Conservation (phyloP, 1,140 invertebrate genomes). For the Zaprionus gabonicus region DNA sequence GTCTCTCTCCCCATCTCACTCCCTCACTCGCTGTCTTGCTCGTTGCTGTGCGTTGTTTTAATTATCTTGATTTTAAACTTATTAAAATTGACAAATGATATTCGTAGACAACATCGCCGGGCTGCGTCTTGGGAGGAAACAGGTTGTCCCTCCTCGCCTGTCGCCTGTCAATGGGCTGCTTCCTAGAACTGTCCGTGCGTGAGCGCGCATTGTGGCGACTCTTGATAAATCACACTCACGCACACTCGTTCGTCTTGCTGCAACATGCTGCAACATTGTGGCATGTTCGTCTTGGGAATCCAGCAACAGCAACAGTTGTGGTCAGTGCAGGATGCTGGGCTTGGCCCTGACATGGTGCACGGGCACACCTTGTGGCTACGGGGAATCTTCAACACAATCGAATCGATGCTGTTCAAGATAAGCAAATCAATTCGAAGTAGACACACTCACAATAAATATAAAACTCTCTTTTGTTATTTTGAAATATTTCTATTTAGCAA, state of each 20-base stretch:
- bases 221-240: conserved; percentile 75
- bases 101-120: conserved; percentile 69
- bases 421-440: conserved; percentile 6
- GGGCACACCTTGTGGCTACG: conserved; percentile 24
- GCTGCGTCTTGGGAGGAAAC: conserved; percentile 60
- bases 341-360: not conserved
- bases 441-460: not conserved
- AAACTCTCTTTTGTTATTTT: no score
- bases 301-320: not conserved
- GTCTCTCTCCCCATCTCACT: not conserved
- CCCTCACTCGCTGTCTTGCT: not conserved
- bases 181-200: conserved; percentile 59
- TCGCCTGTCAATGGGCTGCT: conserved; percentile 62
- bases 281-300: conserved; percentile 2
- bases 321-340: conserved; percentile 29
- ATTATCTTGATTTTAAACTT: conserved; percentile 83
- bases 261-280: conserved; percentile 7
- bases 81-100: conserved; percentile 83
- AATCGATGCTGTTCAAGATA: conserved; percentile 30
- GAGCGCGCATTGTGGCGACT: conserved; percentile 23
- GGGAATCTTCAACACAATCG: conserved; percentile 20
- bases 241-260: conserved; percentile 6
- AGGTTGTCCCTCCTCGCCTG: conserved; percentile 42
- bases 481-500: no score
- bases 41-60: conserved; percentile 58